phyloP scores from a whole-genome alignment of 2,797 vertebrate genomes.

The Falco rusticolus region DNA sequence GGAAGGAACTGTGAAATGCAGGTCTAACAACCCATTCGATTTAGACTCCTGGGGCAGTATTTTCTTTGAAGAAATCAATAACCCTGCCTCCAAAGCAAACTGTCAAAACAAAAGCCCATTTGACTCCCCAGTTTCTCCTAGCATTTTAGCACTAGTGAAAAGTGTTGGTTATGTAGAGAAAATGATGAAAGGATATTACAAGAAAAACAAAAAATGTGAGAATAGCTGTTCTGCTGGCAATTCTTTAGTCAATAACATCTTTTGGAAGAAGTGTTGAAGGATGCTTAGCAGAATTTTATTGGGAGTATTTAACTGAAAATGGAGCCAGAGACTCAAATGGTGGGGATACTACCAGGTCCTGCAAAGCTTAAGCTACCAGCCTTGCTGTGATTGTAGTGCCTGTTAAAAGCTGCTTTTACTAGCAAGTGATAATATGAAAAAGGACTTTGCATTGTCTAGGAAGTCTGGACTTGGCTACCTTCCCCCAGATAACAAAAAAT shows the following conservation, averaged over 20 bases:
- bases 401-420: background rate
- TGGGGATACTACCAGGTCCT: background rate
- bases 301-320: background rate
- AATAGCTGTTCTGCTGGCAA: background rate
- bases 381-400: background rate
- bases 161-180: background rate
- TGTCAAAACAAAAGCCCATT: conserved; percentile 47
- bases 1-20: conserved; percentile 59
- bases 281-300: background rate
- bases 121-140: background rate
- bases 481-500: background rate
- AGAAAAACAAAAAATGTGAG: background rate
- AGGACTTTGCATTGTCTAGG: background rate
- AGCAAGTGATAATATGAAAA: background rate
- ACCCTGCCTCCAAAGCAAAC: conserved; percentile 30
- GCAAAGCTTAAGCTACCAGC: background rate
- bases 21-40: conserved; percentile 30
- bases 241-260: background rate
- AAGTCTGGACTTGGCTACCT: background rate
- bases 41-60: conserved; percentile 34
- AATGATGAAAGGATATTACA: background rate
- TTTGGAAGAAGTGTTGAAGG: background rate
- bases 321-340: background rate
- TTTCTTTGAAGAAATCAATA: conserved; percentile 53
- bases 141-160: background rate